These are phyloP conservation scores for Ptychoptera albimana DNA, from an alignment of 2,888 invertebrate species.

Conservation along the genomic window DNA sequence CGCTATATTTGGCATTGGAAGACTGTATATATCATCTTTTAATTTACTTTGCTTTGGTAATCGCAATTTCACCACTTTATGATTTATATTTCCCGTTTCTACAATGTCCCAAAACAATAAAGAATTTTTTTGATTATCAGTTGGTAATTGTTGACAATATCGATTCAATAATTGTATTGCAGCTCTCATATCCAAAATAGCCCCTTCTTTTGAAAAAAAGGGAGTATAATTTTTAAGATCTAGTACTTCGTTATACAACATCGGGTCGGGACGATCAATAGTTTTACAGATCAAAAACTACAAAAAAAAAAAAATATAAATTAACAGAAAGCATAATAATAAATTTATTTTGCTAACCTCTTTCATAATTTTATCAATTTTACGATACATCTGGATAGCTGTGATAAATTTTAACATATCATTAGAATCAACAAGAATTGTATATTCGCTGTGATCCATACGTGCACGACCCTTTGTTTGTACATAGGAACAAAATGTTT, in stretches of 20 bases:
- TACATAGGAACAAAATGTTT: constrained; percentile 66
- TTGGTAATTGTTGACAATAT: constrained; percentile 64
- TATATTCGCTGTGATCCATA: constrained; percentile 40
- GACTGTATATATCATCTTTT: constrained; percentile 52
- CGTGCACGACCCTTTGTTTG: constrained; percentile 82
- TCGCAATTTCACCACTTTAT: constrained; percentile 37
- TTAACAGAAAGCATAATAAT: constrained; percentile 5
- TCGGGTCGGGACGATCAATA: constrained; percentile 36
- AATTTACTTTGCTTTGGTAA: constrained; percentile 68
- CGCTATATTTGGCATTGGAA: constrained; percentile 35
- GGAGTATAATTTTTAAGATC: constrained; percentile 25
- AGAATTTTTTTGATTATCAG: constrained; percentile 37
- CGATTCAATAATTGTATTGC: constrained; percentile 42
- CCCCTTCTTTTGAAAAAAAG: constrained; percentile 17
- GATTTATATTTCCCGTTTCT: background rate
- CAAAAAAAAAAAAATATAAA: constrained; percentile 12
- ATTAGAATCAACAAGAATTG: constrained; percentile 33
- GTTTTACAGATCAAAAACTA: constrained; percentile 41
- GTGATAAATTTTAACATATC: constrained; percentile 19
- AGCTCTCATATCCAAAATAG: constrained; percentile 15
- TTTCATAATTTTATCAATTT: constrained; percentile 38
- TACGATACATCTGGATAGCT: constrained; percentile 32
- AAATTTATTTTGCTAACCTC: constrained; percentile 20
- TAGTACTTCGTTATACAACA: constrained; percentile 37
- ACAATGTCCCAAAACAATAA: too few species aligned